Evolutionary conservation across 2,888 invertebrate genomes (phyloP).

Genomic region (Microdon myrmicae): DNA sequence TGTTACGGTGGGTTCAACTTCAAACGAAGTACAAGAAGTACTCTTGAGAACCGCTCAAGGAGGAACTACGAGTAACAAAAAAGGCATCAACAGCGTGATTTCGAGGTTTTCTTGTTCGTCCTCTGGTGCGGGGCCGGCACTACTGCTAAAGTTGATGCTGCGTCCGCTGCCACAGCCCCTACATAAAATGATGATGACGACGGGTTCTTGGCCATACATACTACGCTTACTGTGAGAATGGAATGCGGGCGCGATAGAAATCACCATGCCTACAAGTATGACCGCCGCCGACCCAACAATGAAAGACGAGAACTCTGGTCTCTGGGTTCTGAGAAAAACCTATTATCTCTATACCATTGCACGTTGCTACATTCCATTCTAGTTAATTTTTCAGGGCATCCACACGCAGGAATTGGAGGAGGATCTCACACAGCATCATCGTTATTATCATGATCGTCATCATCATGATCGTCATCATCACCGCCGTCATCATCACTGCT

Average conservation of each 20-base stretch:
- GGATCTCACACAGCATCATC: conserved; percentile 1
- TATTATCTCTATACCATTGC: conserved; percentile 30
- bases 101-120: conserved; percentile 23
- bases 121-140: no score
- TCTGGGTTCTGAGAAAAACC: conserved; percentile 39
- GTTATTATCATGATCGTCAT: no score
- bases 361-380: conserved; percentile 31
- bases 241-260: conserved; percentile 48
- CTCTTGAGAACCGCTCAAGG: conserved; percentile 35
- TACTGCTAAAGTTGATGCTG: no score
- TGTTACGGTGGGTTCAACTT: conserved; percentile 45
- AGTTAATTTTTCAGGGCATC: neutral
- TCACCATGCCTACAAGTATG: conserved; percentile 37
- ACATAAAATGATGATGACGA: no score
- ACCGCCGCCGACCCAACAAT: conserved; percentile 47
- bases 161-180: conserved; percentile 11
- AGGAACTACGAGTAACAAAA: no score
- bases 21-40: conserved; percentile 48
- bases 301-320: conserved; percentile 46
- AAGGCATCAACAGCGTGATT: conserved; percentile 26
- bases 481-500: no score
- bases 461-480: no score
- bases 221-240: conserved; percentile 48
- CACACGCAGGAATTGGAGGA: no score
- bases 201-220: conserved; percentile 32